A percentile compares a stretch with the other conserved stretches of the same genome.
These are phyloP conservation scores for Musca vetustissima DNA, from an alignment of 1,140 invertebrate genomes.

Conservation along the genomic window DNA sequence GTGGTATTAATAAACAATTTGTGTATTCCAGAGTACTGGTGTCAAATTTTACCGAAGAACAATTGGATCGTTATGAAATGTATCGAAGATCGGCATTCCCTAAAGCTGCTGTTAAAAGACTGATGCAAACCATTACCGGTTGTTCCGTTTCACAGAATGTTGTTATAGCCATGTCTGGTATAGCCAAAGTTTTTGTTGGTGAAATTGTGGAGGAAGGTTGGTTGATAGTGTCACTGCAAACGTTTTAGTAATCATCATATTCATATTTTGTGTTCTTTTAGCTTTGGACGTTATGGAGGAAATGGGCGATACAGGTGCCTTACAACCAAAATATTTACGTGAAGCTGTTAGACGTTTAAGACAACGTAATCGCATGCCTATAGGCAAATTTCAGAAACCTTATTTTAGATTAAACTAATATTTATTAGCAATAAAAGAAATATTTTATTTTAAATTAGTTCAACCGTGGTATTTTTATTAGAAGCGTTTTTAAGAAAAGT, in stretches of 20 bases:
- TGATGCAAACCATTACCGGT: slow-evolving; percentile 98
- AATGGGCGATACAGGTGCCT: slow-evolving; percentile 80
- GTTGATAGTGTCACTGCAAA: slow-evolving; percentile 3
- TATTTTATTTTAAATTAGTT: too few relatives aligned
- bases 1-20: slow-evolving; percentile 3
- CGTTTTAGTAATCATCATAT: not conserved
- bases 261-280: slow-evolving; percentile 55
- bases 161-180: slow-evolving; percentile 99
- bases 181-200: slow-evolving; percentile 98
- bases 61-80: slow-evolving; percentile 98
- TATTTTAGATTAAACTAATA: slow-evolving; percentile 48
- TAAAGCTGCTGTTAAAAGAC: slow-evolving; percentile 93
- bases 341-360: slow-evolving; percentile 86
- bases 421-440: not conserved
- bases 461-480: too few relatives aligned
- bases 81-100: slow-evolving; percentile 95
- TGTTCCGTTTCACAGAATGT: slow-evolving; percentile 98
- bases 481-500: not conserved
- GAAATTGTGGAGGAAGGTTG: slow-evolving; percentile 97
- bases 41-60: slow-evolving; percentile 98
- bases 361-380: slow-evolving; percentile 67
- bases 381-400: slow-evolving; percentile 55
- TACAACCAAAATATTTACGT: slow-evolving; percentile 93
- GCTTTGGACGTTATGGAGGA: slow-evolving; percentile 91
- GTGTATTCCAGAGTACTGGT: slow-evolving; percentile 76